Evolutionary conservation across 2,888 invertebrate species (phyloP).

Genomic region (Leptura quadrifasciata): DNA sequence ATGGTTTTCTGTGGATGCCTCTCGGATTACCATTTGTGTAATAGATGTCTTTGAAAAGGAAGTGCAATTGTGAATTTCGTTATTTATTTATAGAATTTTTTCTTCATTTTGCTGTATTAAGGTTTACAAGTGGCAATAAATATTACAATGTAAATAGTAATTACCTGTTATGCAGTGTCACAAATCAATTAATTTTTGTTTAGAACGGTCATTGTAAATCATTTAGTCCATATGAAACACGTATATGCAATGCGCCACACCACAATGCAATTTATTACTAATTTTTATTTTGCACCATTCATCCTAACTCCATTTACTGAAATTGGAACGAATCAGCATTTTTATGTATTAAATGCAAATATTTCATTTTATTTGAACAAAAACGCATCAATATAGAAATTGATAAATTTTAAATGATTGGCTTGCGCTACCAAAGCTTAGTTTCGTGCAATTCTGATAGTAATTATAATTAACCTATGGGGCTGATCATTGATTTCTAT

Average conservation of each 20-base stretch:
- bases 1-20: too few species aligned
- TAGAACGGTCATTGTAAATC: background rate
- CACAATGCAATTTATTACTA: background rate
- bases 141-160: background rate
- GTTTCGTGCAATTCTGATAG: background rate
- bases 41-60: too few species aligned
- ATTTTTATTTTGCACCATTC: background rate
- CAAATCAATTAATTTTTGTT: conserved; percentile 1
- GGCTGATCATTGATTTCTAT: background rate
- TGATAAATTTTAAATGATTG: conserved; percentile 1
- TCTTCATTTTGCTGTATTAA: too few species aligned
- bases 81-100: too few species aligned
- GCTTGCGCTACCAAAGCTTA: background rate
- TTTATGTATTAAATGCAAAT: conserved; percentile 3
- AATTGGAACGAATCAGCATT: background rate
- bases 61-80: too few species aligned
- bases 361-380: background rate
- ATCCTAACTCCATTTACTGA: background rate
- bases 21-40: too few species aligned
- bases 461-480: conserved; percentile 2
- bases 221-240: background rate
- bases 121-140: background rate
- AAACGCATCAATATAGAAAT: background rate
- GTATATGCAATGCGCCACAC: background rate
- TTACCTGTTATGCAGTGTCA: background rate